These are phyloP conservation scores for Sphaeramia orbicularis DNA, from an alignment of 2,797 vertebrate genomes.

Conservation along the genomic window DNA sequence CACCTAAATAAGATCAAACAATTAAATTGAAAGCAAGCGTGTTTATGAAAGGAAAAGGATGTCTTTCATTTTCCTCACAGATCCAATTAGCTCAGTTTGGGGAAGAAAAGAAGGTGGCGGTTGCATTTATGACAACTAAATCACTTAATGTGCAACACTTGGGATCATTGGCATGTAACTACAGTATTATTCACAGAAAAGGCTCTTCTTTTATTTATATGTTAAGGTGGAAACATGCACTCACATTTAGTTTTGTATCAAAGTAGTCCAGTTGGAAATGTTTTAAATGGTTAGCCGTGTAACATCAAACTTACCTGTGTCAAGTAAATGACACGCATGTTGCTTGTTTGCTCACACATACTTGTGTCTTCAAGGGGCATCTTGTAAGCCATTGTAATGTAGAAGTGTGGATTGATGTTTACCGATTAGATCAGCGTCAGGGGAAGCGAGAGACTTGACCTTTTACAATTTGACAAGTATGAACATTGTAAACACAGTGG, in stretches of 20 bases:
- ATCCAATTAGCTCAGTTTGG: constrained; percentile 8
- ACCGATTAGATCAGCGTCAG: constrained; percentile 67
- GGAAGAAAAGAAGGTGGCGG: not conserved
- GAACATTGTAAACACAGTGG: constrained; percentile 74
- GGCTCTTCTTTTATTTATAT: constrained; percentile 4
- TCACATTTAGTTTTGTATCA: constrained; percentile 1
- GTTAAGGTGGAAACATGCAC: constrained; percentile 9
- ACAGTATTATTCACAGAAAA: not conserved
- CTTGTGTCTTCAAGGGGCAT: constrained; percentile 45
- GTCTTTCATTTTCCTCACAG: not conserved
- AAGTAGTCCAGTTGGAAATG: not conserved
- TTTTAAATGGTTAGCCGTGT: not conserved
- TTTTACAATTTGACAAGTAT: constrained; percentile 75
- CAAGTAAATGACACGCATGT: constrained; percentile 20
- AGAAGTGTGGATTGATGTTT: constrained; percentile 64
- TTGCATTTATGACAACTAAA: constrained; percentile 29
- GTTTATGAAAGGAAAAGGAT: not conserved
- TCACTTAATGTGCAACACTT: constrained; percentile 17
- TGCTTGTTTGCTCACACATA: not conserved
- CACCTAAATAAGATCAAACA: constrained; percentile 6
- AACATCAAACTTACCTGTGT: constrained; percentile 17
- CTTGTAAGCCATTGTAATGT: constrained; percentile 41
- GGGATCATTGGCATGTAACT: constrained; percentile 9
- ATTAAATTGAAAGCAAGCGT: not conserved
- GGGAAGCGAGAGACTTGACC: constrained; percentile 71